Evolutionary conservation across 1,140 invertebrate species (phyloP), one percentile per base, ranked within the genome.

Genomic region (Pissodes strobi): DNA sequence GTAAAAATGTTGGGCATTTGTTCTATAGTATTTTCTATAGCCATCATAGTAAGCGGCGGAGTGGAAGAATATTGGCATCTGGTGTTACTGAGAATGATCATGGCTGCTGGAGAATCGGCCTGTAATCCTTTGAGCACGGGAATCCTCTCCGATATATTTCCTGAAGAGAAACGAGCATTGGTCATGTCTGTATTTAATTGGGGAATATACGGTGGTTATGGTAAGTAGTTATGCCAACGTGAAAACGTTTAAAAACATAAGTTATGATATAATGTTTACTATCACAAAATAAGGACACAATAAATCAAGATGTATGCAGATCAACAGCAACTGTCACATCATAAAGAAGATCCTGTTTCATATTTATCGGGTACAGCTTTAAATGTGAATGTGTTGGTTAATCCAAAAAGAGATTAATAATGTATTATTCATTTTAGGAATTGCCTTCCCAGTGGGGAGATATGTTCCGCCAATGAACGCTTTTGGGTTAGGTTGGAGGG

Each of bases 151-250:
- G 93, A 96, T 73, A 86, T 93, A 69, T 94, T 94, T 71, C 84
- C 87, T 0, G 90, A 92, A 76, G 83, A 90, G 53, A 88, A 92
- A 66, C 84, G 93, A 64, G 94, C 90, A 6, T 79, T 95, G 10
- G 94, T 95, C 0, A 87, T 97, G 82, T 93, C 94, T 0, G 88
- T 97, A 53, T 96, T 96, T 80, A 96, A 96, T 79, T 96, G 93
- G 93, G 94, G 94, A 25, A 96, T 97, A 66, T 97, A 97, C 73
- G 91, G 93, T 17, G 94, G 94, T 9, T 97, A 95, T 68, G 93
- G 93, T 37, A 64, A 58, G 52, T 52, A 30, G 17, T 13, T 5
- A 12, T 2, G 38, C n/a, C n/a, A 41, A 41, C 25, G 9, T 3
- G 25, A 27, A 27, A 27, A 5, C 3, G 9, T 27, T 27, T 27